phyloP scores from a whole-genome alignment of 2,888 invertebrate genomes.

The Microplitis manilae region DNA sequence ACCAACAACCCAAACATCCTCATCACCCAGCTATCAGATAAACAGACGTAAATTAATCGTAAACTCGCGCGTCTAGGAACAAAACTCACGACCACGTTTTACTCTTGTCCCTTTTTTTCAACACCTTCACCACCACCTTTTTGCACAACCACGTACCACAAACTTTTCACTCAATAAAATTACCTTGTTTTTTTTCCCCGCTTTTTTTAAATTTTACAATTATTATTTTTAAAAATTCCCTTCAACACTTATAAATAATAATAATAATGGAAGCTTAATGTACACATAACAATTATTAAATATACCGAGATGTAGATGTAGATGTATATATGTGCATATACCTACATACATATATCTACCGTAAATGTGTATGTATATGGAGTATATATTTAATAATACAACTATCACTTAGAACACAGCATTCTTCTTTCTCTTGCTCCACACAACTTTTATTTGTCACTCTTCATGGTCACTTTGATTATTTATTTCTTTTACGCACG shows the following conservation, averaged over 20 bases:
- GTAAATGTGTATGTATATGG: conserved; percentile 1
- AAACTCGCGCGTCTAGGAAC: conserved; percentile 23
- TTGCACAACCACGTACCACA: neutral
- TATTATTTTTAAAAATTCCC: neutral
- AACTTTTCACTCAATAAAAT: neutral
- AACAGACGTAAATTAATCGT: neutral
- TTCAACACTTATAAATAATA: neutral
- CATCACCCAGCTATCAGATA: neutral
- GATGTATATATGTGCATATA: neutral
- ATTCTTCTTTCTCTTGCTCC: conserved; percentile 60
- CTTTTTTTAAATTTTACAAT: neutral
- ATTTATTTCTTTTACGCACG: conserved; percentile 71
- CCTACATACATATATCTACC: neutral
- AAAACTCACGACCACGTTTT: conserved; percentile 28
- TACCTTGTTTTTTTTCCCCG: neutral
- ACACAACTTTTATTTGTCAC: conserved; percentile 69
- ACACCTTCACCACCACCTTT: conserved; percentile 9
- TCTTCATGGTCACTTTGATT: conserved; percentile 70
- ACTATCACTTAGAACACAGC: conserved; percentile 56
- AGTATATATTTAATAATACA: conserved; percentile 47
- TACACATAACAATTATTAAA: conserved; percentile 1
- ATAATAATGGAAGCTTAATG: conserved; percentile 1
- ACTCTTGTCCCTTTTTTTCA: conserved; percentile 10
- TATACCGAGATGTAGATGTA: neutral
- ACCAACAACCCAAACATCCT: neutral